Conservation (phyloP, 1,140 invertebrate species). For the Amphibalanus amphitrite region DNA sequence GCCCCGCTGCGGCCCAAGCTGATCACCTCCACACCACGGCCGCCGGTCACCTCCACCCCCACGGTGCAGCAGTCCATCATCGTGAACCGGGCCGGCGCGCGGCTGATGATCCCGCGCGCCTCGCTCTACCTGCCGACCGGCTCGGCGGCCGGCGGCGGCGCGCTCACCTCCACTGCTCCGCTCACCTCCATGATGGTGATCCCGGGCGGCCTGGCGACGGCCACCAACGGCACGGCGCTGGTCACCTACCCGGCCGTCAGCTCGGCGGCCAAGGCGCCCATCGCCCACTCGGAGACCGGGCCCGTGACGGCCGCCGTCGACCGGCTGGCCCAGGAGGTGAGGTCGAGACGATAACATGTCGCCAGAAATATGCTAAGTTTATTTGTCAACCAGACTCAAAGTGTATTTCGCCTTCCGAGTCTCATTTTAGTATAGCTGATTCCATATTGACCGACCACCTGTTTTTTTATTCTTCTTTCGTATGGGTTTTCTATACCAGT, state of each 20-base stretch:
- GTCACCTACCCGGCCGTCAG: no score
- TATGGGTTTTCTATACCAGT: no score
- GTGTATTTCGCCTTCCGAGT: no score
- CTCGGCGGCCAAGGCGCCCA: no score
- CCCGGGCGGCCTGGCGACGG: not conserved
- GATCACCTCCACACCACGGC: constrained; percentile 8
- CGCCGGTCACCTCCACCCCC: constrained; percentile 9
- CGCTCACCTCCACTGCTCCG: not conserved
- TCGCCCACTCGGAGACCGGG: constrained; percentile 17
- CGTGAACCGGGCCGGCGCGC: constrained; percentile 14
- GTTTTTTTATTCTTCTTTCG: no score
- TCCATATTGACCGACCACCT: no score
- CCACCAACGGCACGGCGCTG: no score
- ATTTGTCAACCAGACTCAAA: no score
- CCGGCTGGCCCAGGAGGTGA: constrained; percentile 20
- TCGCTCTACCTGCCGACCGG: constrained; percentile 13
- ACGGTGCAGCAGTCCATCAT: constrained; percentile 5
- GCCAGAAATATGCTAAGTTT: no score
- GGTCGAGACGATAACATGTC: no score
- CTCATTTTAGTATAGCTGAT: no score
- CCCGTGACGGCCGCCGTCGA: constrained; percentile 28
- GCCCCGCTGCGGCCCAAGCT: constrained; percentile 9
- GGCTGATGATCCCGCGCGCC: constrained; percentile 16
- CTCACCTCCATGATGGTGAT: not conserved
- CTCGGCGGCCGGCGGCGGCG: constrained; percentile 15